Evolutionary conservation across 2,888 invertebrate species (phyloP), one percentile per base, ranked within the genome.

Genomic region (Ochropleura plecta): DNA sequence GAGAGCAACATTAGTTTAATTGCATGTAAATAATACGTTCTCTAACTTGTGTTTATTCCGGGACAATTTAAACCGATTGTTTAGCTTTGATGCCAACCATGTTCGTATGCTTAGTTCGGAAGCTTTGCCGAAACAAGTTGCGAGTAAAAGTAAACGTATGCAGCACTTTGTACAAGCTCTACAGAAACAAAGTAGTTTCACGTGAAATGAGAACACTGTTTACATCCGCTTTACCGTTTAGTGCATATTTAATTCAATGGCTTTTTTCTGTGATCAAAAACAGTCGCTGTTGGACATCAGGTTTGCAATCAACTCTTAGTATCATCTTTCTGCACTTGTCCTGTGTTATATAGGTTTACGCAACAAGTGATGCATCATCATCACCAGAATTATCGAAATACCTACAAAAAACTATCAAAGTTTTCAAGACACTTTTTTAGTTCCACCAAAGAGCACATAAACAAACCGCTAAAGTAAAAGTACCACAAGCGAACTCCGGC

Each of bases 141-240:
- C 14, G 14, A 40, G 74, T 62, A 69, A 74, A 79, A 81, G 74
- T 75, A 79, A 74, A 68, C 68, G 74, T 69, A 59, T 46, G 57
- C 59, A 68, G 70, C 76, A 77, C 84, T 83, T 69, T 79, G 70
- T 53, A 53, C 42, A 16, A 57, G 51, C 30, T 69, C 57, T 44
- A 10, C 30, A 16, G 46, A 30, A 72, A 66, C 69, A 62, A 79
- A 73, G 70, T 70, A 69, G 55, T 68, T 67, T 48, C 46, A 70
- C 64, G 59, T 67, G 30, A 55, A 73, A 79, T 51, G 67, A 74
- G 67, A 75, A 65, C 65, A 42, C 1, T 20, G 51, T 53, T 57
- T 40, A 65, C 75, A 55, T 57, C 0, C 10, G 55, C n/a, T 40
- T 3, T 44, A 66, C 10, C 40, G 18, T 74, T 70, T 44, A 60